Base-by-base conservation (phyloP, 1,140 invertebrate species). In the Lithobius niger region DNA sequence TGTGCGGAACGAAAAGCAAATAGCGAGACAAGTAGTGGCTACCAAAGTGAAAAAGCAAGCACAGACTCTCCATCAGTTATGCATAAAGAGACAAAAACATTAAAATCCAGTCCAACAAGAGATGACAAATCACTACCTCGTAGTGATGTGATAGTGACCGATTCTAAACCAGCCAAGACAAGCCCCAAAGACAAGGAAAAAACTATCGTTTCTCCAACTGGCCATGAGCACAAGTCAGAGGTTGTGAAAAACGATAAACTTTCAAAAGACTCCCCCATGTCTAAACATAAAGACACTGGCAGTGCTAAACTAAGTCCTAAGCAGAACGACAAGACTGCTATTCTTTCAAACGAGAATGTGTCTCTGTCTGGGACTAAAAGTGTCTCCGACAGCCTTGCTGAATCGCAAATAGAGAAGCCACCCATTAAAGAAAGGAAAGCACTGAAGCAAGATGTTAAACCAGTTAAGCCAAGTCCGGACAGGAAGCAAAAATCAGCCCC, bases 21-120 rank as follows among this genome's bases (percentile, higher is more conserved):
- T 21, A 50, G 48, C 27, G 48, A 50, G 21, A 50, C 48, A 27
- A 50, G 48, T 50, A 50, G 48, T 50, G 48, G 48, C 25, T 50
- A 50, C 19, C 48, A 50, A 26, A 50, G 48, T 27, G 48, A 50
- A 27, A 50, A 50, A 50, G 48, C 48, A 27, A 50, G 48, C 27
- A 50, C 13, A 4, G 48, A 50, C 19, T 50, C 48, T 4, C 48
- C 48, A 16, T 22, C 48, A 26, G 13, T 50, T 13, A 27, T 25
- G 6, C 48, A 47, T 22, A 47, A 47, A 22, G 44, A 47, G 22
- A 22, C 44, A 18, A 47, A 47, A 22, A 36, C 10, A 10, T n/a
- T n/a, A 10, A 36, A 36, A n/a, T 36, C n/a, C 10, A 6, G 10
- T 22, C 19, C 19, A 10, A 47, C 6, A 15, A 47, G 19, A 21